Evolutionary conservation across 2,113 vertebrate genomes (phyloP), one percentile per base, ranked within the genome.

Genomic region (Eudyptes chrysolophus): DNA sequence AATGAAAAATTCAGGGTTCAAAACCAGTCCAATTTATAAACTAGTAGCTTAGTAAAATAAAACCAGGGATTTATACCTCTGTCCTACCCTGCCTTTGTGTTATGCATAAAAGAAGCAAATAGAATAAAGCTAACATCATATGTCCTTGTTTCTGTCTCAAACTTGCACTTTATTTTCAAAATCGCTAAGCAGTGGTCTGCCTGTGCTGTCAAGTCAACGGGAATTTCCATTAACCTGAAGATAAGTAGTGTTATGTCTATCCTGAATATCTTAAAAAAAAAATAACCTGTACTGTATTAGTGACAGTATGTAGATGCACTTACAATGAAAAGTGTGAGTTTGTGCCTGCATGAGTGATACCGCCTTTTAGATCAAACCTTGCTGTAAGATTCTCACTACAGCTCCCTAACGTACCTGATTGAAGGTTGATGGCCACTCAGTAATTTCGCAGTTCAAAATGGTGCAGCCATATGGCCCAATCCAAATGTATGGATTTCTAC

Each of bases 401-500:
- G 89, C 89, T 96, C 49, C 93, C 69, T 55, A 2, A 3, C 0
- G 2, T 42, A 17, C 6, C 54, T 85, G 78, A 76, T 16, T 18
- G 18, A 69, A 51, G 75, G 79, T 89, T 94, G 89, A 57, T 90
- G 92, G 71, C 70, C 94, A 87, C 84, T 96, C 88, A 46, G 85
- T 96, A 93, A 98, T 98, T 98, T 98, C 97, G 95, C 96, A 92
- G 55, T 95, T 93, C 89, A 75, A 83, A 95, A 96, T 94, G 84
- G 89, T 92, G 96, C 97, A 96, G 96, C 92, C 95, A 93, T 92
- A 94, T 32, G 86, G 96, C 89, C 96, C 90, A 87, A 98, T 98
- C 98, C 98, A 98, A 95, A 75, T 97, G 97, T 98, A 98, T 98
- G 97, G 97, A 98, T 98, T 98, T 96, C 88, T 94, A 36, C 95